A percentile compares a stretch with the other conserved stretches of the same genome.
Conservation (phyloP, 2,888 invertebrate species). For the Rambutsinella grinnellia region DNA sequence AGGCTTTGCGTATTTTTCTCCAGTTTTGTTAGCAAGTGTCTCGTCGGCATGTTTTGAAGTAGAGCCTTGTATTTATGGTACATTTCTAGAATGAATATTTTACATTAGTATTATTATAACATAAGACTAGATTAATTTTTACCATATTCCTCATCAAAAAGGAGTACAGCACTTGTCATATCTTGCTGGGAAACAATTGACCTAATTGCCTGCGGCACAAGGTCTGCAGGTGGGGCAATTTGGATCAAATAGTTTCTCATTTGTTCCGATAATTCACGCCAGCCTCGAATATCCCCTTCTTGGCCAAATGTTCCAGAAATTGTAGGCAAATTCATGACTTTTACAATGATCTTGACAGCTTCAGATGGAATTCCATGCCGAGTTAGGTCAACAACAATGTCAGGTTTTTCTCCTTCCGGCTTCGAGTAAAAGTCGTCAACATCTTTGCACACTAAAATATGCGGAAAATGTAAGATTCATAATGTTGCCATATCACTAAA, state of each 20-base stretch:
- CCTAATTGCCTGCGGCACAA: constrained; percentile 85
- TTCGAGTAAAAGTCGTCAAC: constrained; percentile 75
- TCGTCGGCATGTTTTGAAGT: constrained; percentile 88
- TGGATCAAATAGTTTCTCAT: constrained; percentile 85
- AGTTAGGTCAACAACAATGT: constrained; percentile 78
- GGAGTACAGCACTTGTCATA: constrained; percentile 90
- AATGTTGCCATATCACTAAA: background rate
- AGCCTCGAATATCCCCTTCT: constrained; percentile 82
- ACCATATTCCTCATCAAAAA: constrained; percentile 90
- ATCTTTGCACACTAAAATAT: constrained; percentile 77
- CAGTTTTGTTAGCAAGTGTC: constrained; percentile 81
- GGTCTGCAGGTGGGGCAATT: constrained; percentile 86
- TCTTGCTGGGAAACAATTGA: constrained; percentile 86
- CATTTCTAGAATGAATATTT: constrained; percentile 76
- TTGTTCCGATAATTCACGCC: constrained; percentile 80
- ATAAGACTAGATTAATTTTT: constrained; percentile 50
- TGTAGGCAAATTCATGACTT: constrained; percentile 84
- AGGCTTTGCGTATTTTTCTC: constrained; percentile 69
- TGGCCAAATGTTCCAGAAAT: constrained; percentile 89
- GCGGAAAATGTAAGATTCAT: background rate
- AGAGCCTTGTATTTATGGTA: constrained; percentile 94
- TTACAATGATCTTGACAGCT: constrained; percentile 86
- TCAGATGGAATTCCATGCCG: constrained; percentile 85
- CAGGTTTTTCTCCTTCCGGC: constrained; percentile 67
- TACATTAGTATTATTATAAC: background rate